A percentile compares a stretch with the other conserved stretches of the same genome.
Conservation (phyloP, 2,888 invertebrate species). For the Xylocampa areola region DNA sequence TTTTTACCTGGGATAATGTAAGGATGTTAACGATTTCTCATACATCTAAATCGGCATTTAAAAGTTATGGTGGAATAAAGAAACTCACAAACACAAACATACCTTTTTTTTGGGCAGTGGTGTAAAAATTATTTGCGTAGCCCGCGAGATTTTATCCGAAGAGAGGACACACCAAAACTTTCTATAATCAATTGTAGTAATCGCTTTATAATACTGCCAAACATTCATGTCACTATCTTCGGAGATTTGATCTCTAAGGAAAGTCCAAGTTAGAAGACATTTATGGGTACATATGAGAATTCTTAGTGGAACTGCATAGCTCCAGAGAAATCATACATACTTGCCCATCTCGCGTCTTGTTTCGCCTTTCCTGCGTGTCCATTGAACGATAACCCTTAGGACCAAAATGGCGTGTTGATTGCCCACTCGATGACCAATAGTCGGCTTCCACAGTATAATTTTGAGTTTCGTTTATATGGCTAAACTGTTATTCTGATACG, state of each 20-base stretch:
- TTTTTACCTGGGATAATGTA: no score
- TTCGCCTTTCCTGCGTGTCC: constrained; percentile 30
- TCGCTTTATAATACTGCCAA: background rate
- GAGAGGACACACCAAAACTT: no score
- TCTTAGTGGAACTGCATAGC: constrained; percentile 22
- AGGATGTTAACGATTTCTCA: no score
- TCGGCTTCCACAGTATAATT: constrained; percentile 69
- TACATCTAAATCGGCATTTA: no score
- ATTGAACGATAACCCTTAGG: constrained; percentile 52
- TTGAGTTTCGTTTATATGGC: constrained; percentile 74
- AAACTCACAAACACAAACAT: no score
- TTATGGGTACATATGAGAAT: constrained; percentile 19
- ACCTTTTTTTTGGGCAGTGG: no score
- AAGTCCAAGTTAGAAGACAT: constrained; percentile 10
- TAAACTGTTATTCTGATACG: constrained; percentile 68
- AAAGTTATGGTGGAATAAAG: no score
- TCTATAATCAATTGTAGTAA: background rate
- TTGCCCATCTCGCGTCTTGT: constrained; percentile 22
- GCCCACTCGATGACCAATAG: constrained; percentile 66
- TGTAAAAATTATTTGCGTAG: background rate
- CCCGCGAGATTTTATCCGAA: background rate
- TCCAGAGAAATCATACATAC: constrained; percentile 42
- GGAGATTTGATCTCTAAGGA: constrained; percentile 26
- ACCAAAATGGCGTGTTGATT: constrained; percentile 66
- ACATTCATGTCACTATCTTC: background rate